These are phyloP conservation scores for Trachymyrmex cornetzi DNA, from an alignment of 1,140 invertebrate species.

Conservation along the genomic window DNA sequence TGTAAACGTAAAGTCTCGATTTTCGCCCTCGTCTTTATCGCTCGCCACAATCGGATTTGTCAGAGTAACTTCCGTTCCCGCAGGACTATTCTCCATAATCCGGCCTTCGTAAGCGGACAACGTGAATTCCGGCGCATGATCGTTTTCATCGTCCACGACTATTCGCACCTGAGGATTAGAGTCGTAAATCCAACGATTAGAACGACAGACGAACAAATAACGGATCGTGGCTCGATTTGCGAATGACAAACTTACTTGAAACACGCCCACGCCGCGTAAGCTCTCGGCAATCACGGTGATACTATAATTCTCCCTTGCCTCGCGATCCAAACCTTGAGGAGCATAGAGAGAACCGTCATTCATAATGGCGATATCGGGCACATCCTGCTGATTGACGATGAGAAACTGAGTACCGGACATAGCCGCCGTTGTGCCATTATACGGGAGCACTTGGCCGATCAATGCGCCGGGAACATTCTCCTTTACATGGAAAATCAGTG, in stretches of 20 bases:
- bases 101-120: constrained; percentile 91
- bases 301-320: constrained; percentile 91
- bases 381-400: constrained; percentile 93
- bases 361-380: constrained; percentile 92
- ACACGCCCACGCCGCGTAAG: constrained; percentile 90
- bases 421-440: constrained; percentile 87
- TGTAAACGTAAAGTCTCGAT: constrained; percentile 92
- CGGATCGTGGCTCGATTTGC: constrained; percentile 12
- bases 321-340: constrained; percentile 91
- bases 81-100: constrained; percentile 92
- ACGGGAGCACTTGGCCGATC: constrained; percentile 91
- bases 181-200: background rate
- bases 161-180: constrained; percentile 88
- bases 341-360: constrained; percentile 93
- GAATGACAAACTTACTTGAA: constrained; percentile 86
- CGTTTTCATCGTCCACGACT: constrained; percentile 95
- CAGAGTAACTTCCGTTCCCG: constrained; percentile 91
- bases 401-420: constrained; percentile 88
- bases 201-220: background rate
- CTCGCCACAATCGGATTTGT: constrained; percentile 89
- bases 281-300: constrained; percentile 94
- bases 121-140: constrained; percentile 95
- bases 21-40: constrained; percentile 93
- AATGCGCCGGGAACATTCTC: constrained; percentile 92
- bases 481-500: constrained; percentile 91